These are phyloP conservation scores for Strigamia transsilvanica DNA, from an alignment of 2,888 invertebrate genomes.

Conservation along the genomic window DNA sequence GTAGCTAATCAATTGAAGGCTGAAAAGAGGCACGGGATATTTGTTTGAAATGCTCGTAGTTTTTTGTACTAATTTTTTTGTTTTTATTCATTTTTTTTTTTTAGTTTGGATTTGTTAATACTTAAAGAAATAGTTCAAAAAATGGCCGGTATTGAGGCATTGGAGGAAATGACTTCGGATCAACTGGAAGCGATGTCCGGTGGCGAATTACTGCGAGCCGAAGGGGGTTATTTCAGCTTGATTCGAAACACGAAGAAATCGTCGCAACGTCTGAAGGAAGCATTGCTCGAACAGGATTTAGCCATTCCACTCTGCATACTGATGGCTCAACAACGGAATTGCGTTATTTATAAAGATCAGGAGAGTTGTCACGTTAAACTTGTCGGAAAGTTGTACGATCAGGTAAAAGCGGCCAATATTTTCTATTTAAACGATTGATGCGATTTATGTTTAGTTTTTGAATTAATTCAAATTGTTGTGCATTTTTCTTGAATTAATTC, in stretches of 20 bases:
- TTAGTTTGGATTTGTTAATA: slow-evolving; percentile 83
- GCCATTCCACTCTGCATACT: slow-evolving; percentile 91
- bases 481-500: no score
- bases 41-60: neutral
- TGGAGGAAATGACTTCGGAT: slow-evolving; percentile 94
- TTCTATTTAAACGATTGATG: neutral
- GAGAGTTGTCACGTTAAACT: slow-evolving; percentile 74
- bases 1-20: slow-evolving; percentile 96
- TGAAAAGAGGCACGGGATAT: slow-evolving; percentile 79
- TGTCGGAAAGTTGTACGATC: slow-evolving; percentile 78
- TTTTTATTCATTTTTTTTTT: slow-evolving; percentile 68
- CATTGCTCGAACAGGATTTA: slow-evolving; percentile 90
- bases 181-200: slow-evolving; percentile 97
- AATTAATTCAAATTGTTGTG: slow-evolving; percentile 34
- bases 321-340: slow-evolving; percentile 96
- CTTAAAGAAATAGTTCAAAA: slow-evolving; percentile 97
- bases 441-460: no score
- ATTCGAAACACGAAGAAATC: slow-evolving; percentile 96
- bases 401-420: slow-evolving; percentile 63
- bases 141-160: slow-evolving; percentile 98
- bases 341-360: slow-evolving; percentile 86
- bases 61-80: neutral
- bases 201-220: slow-evolving; percentile 91
- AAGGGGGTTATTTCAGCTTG: slow-evolving; percentile 98
- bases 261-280: slow-evolving; percentile 91